Percentiles rank a stretch among this genome's conserved stretches.
Conservation (phyloP, 2,888 invertebrate species). For the Stenodema calcarata region DNA sequence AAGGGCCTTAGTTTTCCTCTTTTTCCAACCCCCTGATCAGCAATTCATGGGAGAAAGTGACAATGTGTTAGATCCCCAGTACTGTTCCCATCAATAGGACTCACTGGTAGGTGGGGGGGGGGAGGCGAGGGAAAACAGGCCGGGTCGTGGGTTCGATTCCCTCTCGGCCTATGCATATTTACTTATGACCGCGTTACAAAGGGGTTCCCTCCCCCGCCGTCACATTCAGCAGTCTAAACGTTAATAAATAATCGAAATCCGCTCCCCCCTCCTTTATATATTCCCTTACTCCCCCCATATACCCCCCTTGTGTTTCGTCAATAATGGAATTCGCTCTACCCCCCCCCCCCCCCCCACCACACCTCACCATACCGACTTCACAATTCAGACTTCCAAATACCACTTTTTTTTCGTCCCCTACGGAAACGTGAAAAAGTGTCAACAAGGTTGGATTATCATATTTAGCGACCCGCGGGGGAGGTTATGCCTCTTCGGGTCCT, state of each 20-base stretch:
- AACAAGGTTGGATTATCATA: constrained; percentile 5
- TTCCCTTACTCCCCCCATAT: background rate
- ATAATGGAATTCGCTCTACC: constrained; percentile 4
- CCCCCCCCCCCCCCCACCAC: background rate
- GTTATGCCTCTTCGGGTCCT: background rate
- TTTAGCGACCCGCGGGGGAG: background rate
- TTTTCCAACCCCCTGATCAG: background rate
- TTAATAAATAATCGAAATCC: constrained; percentile 23
- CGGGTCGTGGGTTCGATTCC: background rate
- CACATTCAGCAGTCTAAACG: constrained; percentile 16
- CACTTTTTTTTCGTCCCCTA: background rate
- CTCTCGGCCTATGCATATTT: constrained; percentile 10
- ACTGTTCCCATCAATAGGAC: background rate
- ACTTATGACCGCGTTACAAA: constrained; percentile 22
- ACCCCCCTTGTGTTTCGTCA: background rate
- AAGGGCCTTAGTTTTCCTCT: background rate
- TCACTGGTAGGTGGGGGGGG: background rate
- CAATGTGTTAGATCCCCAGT: background rate
- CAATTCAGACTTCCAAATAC: background rate
- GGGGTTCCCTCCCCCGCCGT: background rate
- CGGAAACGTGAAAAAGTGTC: background rate
- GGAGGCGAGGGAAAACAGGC: background rate
- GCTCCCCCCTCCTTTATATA: background rate
- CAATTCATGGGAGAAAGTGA: constrained; percentile 16
- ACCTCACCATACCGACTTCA: background rate